phyloP scores from a whole-genome alignment of 2,113 vertebrate species.

The Solea senegalensis region DNA sequence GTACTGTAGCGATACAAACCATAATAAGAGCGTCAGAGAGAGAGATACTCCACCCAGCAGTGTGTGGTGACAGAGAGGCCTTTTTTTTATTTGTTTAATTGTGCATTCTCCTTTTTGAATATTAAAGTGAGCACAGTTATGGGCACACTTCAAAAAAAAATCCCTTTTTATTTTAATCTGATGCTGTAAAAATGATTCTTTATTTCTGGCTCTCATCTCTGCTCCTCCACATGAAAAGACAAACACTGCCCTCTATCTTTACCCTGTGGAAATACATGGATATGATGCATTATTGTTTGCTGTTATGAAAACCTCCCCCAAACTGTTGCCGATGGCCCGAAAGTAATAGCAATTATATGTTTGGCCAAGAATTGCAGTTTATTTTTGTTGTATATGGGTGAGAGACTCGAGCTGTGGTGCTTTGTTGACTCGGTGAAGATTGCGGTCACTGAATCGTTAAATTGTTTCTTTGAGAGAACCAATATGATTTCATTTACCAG shows the following conservation, averaged over 20 bases:
- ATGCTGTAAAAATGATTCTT: not conserved
- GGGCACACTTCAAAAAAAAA: not conserved
- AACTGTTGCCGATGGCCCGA: not conserved
- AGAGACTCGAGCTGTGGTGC: slow-evolving; percentile 2
- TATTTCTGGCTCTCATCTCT: slow-evolving; percentile 3
- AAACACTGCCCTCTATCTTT: slow-evolving; percentile 79
- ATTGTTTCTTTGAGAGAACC: slow-evolving; percentile 51
- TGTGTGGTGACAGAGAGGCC: not conserved
- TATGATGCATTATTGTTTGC: not conserved
- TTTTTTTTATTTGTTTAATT: not conserved
- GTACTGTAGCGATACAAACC: slow-evolving; percentile 12
- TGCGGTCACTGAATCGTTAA: slow-evolving; percentile 49
- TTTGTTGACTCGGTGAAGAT: slow-evolving; percentile 29
- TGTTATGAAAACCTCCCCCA: not conserved
- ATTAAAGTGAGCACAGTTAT: not conserved
- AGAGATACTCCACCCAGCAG: slow-evolving; percentile 2
- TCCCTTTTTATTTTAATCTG: not conserved
- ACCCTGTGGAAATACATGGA: slow-evolving; percentile 36
- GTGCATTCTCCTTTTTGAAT: not conserved
- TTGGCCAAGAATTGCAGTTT: not conserved
- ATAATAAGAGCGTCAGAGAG: not conserved
- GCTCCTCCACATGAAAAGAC: slow-evolving; percentile 42
- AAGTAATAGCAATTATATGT: not conserved
- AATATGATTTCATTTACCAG: slow-evolving; percentile 48
- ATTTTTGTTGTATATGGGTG: slow-evolving; percentile 9